phyloP scores from a whole-genome alignment of 1,140 invertebrate genomes.

The Drosophila parvula region DNA sequence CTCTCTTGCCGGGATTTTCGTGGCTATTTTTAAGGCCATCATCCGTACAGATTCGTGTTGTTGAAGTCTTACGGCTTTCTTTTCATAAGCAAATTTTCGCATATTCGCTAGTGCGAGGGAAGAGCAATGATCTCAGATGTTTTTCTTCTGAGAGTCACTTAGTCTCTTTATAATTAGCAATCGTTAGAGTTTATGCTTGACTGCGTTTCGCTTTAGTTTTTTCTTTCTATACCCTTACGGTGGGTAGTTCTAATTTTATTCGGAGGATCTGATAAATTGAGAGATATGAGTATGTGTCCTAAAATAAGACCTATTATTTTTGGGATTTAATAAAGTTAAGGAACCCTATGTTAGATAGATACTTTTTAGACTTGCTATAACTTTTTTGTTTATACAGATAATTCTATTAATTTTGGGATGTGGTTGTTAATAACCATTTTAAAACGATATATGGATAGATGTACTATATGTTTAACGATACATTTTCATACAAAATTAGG shows the following conservation, averaged over 20 bases:
- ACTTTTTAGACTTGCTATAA: neutral
- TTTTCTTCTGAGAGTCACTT: slow-evolving; percentile 41
- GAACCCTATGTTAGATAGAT: neutral
- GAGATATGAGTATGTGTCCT: neutral
- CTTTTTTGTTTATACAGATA: neutral
- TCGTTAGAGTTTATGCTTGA: slow-evolving; percentile 77
- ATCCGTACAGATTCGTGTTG: slow-evolving; percentile 14
- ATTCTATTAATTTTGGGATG: neutral
- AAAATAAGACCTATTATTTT: neutral
- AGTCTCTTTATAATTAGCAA: slow-evolving; percentile 75
- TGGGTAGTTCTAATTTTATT: neutral
- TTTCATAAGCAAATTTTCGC: slow-evolving; percentile 42
- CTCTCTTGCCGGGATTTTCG: slow-evolving; percentile 2
- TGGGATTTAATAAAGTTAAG: too few species aligned
- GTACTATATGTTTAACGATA: neutral
- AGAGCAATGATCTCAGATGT: slow-evolving; percentile 53
- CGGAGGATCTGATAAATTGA: accelerated
- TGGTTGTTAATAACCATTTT: neutral
- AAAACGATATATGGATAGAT: neutral
- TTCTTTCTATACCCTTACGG: slow-evolving; percentile 30
- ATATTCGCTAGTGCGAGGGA: slow-evolving; percentile 1
- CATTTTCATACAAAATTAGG: neutral
- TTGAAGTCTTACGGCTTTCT: slow-evolving; percentile 35
- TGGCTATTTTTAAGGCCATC: slow-evolving; percentile 25
- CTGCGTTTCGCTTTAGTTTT: slow-evolving; percentile 60